Conservation (phyloP, 1,140 invertebrate genomes). For the Hestina assimilis region DNA sequence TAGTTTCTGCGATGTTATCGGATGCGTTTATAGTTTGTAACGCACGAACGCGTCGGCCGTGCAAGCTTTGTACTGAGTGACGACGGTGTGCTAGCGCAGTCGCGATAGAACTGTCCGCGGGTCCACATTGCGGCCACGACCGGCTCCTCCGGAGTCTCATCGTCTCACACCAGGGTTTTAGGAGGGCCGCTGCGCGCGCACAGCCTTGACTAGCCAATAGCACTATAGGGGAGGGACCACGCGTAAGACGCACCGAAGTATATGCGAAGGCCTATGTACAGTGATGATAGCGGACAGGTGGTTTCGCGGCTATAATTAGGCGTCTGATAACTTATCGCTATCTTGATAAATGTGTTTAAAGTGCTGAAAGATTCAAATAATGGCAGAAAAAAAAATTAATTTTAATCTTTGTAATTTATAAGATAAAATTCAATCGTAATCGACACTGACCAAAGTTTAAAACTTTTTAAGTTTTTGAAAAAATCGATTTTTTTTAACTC, state of each 20-base stretch:
- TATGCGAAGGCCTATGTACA: slow-evolving; percentile 78
- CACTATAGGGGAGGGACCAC: slow-evolving; percentile 62
- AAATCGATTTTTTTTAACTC: too few relatives aligned
- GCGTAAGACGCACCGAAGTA: slow-evolving; percentile 76
- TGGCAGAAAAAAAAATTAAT: slow-evolving; percentile 37
- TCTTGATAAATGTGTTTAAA: slow-evolving; percentile 67
- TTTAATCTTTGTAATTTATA: not conserved
- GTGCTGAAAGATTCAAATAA: slow-evolving; percentile 65
- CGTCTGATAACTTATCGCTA: slow-evolving; percentile 71
- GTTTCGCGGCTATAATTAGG: slow-evolving; percentile 75
- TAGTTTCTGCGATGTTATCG: slow-evolving; percentile 7
- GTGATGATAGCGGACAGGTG: slow-evolving; percentile 76
- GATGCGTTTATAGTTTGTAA: slow-evolving; percentile 26
- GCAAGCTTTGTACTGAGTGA: slow-evolving; percentile 27
- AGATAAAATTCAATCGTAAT: too few relatives aligned
- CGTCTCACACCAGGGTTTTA: slow-evolving; percentile 53
- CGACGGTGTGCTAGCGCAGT: slow-evolving; percentile 47
- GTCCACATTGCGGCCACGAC: slow-evolving; percentile 60
- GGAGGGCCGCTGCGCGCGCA: slow-evolving; percentile 73
- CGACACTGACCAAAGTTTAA: too few relatives aligned
- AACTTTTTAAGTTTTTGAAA: too few relatives aligned
- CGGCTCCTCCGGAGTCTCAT: slow-evolving; percentile 62
- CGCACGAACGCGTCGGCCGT: slow-evolving; percentile 31
- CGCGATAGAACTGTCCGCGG: slow-evolving; percentile 61
- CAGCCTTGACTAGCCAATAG: slow-evolving; percentile 53